Evolutionary conservation across 2,888 invertebrate genomes (phyloP).

Genomic region (Aquatica leii): DNA sequence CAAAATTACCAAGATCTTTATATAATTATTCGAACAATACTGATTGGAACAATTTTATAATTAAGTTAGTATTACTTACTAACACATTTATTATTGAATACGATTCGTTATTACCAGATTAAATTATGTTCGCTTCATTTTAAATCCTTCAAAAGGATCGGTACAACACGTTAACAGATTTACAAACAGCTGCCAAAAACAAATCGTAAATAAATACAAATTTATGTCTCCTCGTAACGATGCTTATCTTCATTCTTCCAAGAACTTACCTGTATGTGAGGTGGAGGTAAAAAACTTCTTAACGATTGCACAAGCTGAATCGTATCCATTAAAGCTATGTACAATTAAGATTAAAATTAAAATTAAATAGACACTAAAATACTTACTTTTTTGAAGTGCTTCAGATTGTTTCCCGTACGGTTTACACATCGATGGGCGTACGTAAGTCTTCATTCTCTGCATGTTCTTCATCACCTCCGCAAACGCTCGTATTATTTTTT

Average conservation of each 20-base stretch:
- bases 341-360: background rate
- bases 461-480: slow-evolving; percentile 88
- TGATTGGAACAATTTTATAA: slow-evolving; percentile 13
- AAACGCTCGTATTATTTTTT: slow-evolving; percentile 86
- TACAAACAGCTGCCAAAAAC: slow-evolving; percentile 19
- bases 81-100: slow-evolving; percentile 22
- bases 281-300: slow-evolving; percentile 84
- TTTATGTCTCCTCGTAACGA: slow-evolving; percentile 61
- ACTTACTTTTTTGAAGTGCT: slow-evolving; percentile 84
- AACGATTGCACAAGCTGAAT: slow-evolving; percentile 87
- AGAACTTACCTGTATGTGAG: slow-evolving; percentile 87
- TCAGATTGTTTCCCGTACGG: slow-evolving; percentile 91
- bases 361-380: slow-evolving; percentile 1
- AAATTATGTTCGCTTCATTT: slow-evolving; percentile 27
- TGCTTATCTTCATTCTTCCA: slow-evolving; percentile 88
- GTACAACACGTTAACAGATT: slow-evolving; percentile 14
- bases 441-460: slow-evolving; percentile 88
- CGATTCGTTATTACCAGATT: slow-evolving; percentile 16
- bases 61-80: slow-evolving; percentile 18
- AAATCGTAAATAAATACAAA: slow-evolving; percentile 13
- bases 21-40: slow-evolving; percentile 17
- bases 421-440: slow-evolving; percentile 89
- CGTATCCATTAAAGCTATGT: slow-evolving; percentile 80
- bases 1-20: background rate
- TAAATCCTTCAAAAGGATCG: slow-evolving; percentile 30